Percentiles rank a stretch among this genome's conserved stretches.
Conservation (phyloP, 2,888 invertebrate genomes). For the Agriopis leucophaearia region DNA sequence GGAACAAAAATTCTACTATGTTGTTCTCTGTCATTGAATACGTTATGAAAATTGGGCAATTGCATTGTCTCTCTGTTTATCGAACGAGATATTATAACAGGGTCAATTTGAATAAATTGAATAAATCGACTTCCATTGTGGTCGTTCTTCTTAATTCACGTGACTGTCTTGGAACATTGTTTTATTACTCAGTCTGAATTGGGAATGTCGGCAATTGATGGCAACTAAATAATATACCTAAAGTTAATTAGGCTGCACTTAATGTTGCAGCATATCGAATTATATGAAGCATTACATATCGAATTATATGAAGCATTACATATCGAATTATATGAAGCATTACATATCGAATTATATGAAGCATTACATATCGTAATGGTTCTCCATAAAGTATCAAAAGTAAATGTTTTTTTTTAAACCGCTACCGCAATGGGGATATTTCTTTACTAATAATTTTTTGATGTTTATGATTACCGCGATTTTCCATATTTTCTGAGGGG, state of each 20-base stretch:
- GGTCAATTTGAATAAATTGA: constrained; percentile 41
- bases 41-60: constrained; percentile 1
- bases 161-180: constrained; percentile 38
- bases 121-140: constrained; percentile 35
- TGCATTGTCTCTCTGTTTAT: constrained; percentile 22
- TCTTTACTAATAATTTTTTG: no score
- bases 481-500: no score
- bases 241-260: no score
- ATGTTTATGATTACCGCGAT: no score
- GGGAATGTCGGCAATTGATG: constrained; percentile 30
- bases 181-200: constrained; percentile 35
- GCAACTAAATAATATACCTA: constrained; percentile 19
- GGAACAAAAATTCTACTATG: no score
- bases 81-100: constrained; percentile 27
- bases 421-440: no score
- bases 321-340: background rate
- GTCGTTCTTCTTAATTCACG: constrained; percentile 30
- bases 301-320: background rate
- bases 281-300: no score
- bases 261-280: background rate
- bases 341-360: background rate
- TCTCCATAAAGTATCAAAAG: no score
- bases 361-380: background rate
- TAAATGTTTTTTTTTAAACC: no score
- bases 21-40: background rate